Evolutionary conservation across 2,888 invertebrate species (phyloP).

Genomic region (Pelosia muscerda): DNA sequence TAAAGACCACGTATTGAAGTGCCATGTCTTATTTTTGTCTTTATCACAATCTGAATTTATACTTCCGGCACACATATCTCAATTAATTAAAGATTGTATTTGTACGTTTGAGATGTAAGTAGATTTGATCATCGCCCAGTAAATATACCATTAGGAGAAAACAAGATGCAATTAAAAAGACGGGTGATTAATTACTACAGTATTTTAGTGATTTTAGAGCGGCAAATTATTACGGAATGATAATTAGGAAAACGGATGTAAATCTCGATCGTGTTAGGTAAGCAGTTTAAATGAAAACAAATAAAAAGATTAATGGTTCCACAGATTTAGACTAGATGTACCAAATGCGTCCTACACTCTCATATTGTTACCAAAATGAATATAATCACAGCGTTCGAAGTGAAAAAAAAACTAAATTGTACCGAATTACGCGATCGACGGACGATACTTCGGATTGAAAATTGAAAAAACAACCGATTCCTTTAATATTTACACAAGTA

Average conservation of each 20-base stretch:
- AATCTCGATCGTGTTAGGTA: not conserved
- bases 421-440: too few species aligned
- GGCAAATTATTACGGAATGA: not conserved
- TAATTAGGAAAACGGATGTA: not conserved
- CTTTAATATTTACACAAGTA: too few species aligned
- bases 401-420: too few species aligned
- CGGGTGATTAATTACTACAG: not conserved
- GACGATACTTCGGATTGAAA: too few species aligned
- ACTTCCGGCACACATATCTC: conserved; percentile 7
- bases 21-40: not conserved
- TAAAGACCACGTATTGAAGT: not conserved
- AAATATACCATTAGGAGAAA: not conserved
- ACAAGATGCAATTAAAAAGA: not conserved
- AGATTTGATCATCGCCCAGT: not conserved
- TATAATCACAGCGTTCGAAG: too few species aligned
- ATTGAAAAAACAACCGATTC: too few species aligned
- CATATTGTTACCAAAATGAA: too few species aligned
- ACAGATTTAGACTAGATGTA: not conserved
- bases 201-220: not conserved
- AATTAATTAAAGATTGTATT: conserved; percentile 15
- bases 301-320: not conserved
- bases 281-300: not conserved
- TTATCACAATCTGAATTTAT: conserved; percentile 9
- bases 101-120: conserved; percentile 1
- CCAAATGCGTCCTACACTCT: too few species aligned